phyloP scores from a whole-genome alignment of 2,888 invertebrate genomes.

The Helleia helle region DNA sequence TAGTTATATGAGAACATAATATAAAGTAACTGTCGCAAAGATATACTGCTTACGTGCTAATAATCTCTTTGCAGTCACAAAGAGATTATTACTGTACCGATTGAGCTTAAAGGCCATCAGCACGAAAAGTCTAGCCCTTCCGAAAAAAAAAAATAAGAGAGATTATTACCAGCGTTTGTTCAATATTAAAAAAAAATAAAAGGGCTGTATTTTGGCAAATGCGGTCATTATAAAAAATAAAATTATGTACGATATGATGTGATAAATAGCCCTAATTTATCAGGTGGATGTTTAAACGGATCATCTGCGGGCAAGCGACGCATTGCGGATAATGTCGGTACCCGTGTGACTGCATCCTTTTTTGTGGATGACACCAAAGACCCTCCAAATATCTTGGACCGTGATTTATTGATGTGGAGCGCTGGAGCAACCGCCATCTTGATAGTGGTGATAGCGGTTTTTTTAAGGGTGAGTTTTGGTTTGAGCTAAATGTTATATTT shows the following conservation, averaged over 20 bases:
- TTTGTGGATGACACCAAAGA: slow-evolving; percentile 46
- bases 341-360: slow-evolving; percentile 49
- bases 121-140: no score
- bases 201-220: no score
- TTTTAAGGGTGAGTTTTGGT: slow-evolving; percentile 39
- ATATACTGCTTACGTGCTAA: no score
- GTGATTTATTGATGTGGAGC: slow-evolving; percentile 41
- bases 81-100: no score
- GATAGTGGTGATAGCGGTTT: slow-evolving; percentile 34
- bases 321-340: slow-evolving; percentile 71
- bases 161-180: no score
- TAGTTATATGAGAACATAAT: no score
- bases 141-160: no score
- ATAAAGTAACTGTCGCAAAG: no score
- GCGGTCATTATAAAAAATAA: no score
- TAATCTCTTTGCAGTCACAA: no score
- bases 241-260: slow-evolving; percentile 6
- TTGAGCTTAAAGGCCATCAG: no score
- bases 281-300: slow-evolving; percentile 81
- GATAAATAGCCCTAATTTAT: slow-evolving; percentile 21
- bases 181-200: no score
- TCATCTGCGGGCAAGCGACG: slow-evolving; percentile 83
- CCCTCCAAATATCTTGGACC: slow-evolving; percentile 35
- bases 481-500: background rate
- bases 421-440: slow-evolving; percentile 35